phyloP scores from a whole-genome alignment of 2,888 invertebrate species.

The Adela reaumurella region DNA sequence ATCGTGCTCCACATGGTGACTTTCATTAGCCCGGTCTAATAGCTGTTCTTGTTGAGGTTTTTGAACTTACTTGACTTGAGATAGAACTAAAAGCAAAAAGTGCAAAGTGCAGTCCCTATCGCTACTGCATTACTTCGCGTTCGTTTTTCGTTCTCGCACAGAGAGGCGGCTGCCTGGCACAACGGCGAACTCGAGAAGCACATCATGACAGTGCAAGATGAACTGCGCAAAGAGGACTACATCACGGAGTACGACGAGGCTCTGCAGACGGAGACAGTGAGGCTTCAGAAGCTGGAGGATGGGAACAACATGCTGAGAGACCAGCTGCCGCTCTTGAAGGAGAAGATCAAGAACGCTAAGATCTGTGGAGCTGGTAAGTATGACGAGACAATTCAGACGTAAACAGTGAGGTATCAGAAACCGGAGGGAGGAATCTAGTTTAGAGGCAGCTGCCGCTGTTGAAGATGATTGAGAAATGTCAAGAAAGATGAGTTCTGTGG shows the following conservation, averaged over 20 bases:
- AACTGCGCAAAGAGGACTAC: conserved; percentile 36
- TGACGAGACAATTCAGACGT: no score
- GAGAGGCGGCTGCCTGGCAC: conserved; percentile 47
- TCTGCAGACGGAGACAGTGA: conserved; percentile 30
- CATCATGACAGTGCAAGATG: conserved; percentile 40
- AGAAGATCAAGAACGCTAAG: conserved; percentile 45
- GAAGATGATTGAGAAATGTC: no score
- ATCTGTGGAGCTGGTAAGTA: conserved; percentile 44
- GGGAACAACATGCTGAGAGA: conserved; percentile 33
- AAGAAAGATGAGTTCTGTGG: no score
- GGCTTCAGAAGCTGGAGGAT: conserved; percentile 36
- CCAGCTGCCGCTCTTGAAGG: conserved; percentile 37
- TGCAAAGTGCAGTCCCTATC: no score
- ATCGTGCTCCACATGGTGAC: no score
- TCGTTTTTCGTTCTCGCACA: no score
- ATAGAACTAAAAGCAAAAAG: no score
- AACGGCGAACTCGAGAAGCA: conserved; percentile 46
- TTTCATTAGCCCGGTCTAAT: no score
- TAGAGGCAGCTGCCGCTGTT: no score
- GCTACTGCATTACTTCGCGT: no score
- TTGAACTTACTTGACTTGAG: not conserved
- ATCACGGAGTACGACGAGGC: conserved; percentile 41
- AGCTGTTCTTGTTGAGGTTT: conserved; percentile 3
- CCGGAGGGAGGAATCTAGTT: no score
- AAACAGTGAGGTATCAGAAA: no score